Percentiles rank a stretch among this genome's conserved stretches.
Evolutionary conservation across 2,888 invertebrate genomes (phyloP).

Genomic region (Pilophorus perplexus): DNA sequence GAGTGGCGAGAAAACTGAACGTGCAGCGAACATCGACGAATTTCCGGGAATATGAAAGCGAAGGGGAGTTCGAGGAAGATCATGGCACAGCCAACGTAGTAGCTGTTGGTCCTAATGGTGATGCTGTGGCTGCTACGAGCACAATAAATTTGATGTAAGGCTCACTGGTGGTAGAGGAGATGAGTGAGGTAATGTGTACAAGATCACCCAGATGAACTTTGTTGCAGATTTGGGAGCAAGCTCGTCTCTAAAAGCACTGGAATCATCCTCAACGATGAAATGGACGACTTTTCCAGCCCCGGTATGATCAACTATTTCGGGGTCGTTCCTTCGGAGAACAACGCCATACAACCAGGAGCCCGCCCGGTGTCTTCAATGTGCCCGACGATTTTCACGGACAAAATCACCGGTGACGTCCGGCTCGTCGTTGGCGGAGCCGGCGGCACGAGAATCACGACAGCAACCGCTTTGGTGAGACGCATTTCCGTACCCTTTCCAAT

Average conservation of each 20-base stretch:
- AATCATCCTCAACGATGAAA: conserved; percentile 88
- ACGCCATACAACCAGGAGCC: conserved; percentile 77
- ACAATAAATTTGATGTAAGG: conserved; percentile 72
- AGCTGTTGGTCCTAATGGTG: conserved; percentile 74
- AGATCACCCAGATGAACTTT: no score
- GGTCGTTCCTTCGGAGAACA: conserved; percentile 73
- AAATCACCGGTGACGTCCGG: conserved; percentile 52
- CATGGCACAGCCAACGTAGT: conserved; percentile 72
- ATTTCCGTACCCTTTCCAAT: no score
- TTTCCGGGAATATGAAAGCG: conserved; percentile 47
- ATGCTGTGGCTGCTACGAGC: conserved; percentile 89
- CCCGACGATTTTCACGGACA: conserved; percentile 73
- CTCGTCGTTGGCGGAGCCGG: conserved; percentile 58
- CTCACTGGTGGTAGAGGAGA: no score
- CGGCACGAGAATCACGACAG: conserved; percentile 58
- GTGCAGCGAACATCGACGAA: conserved; percentile 61
- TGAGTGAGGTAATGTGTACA: neutral
- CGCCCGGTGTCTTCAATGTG: conserved; percentile 84
- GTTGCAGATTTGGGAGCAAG: conserved; percentile 63
- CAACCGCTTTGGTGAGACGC: conserved; percentile 52
- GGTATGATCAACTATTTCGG: conserved; percentile 68
- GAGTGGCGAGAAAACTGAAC: conserved; percentile 62
- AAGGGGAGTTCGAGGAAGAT: conserved; percentile 51
- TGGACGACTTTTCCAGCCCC: conserved; percentile 91
- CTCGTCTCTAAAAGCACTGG: conserved; percentile 77